These are phyloP conservation scores for Cephalopachus bancanus DNA, from an alignment of 2,797 vertebrate species.

Conservation along the genomic window DNA sequence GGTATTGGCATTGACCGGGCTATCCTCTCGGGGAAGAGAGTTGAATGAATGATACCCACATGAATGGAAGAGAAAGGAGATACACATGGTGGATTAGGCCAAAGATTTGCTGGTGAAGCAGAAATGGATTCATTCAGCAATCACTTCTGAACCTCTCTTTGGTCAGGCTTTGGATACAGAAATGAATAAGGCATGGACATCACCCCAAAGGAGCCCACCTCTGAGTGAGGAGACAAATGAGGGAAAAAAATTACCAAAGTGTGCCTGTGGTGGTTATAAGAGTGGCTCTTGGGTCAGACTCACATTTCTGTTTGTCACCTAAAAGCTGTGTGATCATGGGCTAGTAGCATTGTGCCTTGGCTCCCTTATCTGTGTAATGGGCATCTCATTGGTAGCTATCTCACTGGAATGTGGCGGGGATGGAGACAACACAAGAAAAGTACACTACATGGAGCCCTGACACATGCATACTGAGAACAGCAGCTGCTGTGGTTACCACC, in stretches of 20 bases:
- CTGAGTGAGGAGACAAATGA: background rate
- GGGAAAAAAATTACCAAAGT: no score
- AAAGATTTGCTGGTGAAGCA: rapidly evolving
- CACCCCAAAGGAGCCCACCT: background rate
- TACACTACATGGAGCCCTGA: no score
- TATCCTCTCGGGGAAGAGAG: background rate
- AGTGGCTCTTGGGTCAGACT: background rate
- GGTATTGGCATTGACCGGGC: background rate
- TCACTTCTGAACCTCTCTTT: background rate
- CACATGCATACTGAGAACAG: background rate
- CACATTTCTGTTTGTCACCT: background rate
- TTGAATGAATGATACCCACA: background rate
- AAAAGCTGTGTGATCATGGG: background rate
- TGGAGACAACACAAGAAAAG: background rate
- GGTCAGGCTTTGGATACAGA: background rate
- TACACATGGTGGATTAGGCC: rapidly evolving
- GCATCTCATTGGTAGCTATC: background rate
- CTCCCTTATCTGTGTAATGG: background rate
- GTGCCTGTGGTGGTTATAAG: rapidly evolving
- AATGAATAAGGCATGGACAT: background rate
- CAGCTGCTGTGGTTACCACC: background rate
- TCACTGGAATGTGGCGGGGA: background rate
- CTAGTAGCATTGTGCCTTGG: background rate
- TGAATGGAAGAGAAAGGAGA: background rate
- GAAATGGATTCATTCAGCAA: background rate